A percentile compares a stretch with the other conserved stretches of the same genome.
Evolutionary conservation across 1,140 invertebrate genomes (phyloP).

Genomic region (Penaeus chinensis): DNA sequence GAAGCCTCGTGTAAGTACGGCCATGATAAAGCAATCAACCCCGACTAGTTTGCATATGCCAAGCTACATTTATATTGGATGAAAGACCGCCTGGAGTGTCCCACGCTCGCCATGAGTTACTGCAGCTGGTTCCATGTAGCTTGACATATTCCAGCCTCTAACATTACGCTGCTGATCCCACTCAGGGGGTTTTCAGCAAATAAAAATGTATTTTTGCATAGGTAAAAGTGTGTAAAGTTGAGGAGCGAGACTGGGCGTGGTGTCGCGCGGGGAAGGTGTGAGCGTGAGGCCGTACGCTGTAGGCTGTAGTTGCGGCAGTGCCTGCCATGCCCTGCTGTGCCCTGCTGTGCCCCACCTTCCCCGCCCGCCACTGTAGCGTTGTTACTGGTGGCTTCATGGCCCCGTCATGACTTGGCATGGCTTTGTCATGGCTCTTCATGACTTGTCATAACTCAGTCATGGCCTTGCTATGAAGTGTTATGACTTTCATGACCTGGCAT

Average conservation of each 20-base stretch:
- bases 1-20: slow-evolving; percentile 35
- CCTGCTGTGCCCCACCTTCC: slow-evolving; percentile 25
- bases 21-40: slow-evolving; percentile 38
- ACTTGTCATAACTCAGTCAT: too few relatives aligned
- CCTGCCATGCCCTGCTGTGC: too few relatives aligned
- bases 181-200: slow-evolving; percentile 50
- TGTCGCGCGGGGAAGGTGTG: slow-evolving; percentile 12
- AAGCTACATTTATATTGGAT: slow-evolving; percentile 47
- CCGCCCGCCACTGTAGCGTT: slow-evolving; percentile 30
- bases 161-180: slow-evolving; percentile 34
- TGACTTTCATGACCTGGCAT: too few relatives aligned
- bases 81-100: slow-evolving; percentile 21
- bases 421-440: too few relatives aligned
- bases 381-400: slow-evolving; percentile 28
- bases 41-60: slow-evolving; percentile 41
- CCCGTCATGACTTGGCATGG: too few relatives aligned
- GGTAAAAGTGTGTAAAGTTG: slow-evolving; percentile 45
- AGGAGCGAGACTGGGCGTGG: slow-evolving; percentile 45
- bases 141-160: slow-evolving; percentile 43
- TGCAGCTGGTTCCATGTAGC: slow-evolving; percentile 28
- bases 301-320: background rate
- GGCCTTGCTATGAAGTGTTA: too few relatives aligned
- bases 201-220: slow-evolving; percentile 57
- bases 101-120: background rate
- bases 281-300: background rate